Conservation (phyloP, 2,113 vertebrate species). For the Salvelinus namaycush region DNA sequence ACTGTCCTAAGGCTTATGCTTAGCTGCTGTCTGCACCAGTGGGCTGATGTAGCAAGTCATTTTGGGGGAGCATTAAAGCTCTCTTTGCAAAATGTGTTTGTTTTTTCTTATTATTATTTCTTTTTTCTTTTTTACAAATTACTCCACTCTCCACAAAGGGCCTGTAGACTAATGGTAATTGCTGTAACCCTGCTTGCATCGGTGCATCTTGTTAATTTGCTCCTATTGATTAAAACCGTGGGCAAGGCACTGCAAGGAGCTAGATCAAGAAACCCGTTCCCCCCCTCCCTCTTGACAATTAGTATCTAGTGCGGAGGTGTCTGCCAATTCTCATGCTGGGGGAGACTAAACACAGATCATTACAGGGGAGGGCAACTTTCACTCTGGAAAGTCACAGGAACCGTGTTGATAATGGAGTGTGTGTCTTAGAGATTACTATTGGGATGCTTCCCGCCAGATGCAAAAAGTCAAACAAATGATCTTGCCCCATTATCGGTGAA, state of each 20-base stretch:
- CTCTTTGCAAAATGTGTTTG: constrained; percentile 29
- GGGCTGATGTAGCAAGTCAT: neutral
- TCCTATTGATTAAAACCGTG: constrained; percentile 67
- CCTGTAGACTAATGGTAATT: constrained; percentile 65
- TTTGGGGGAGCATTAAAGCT: constrained; percentile 2
- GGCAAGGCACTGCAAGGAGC: constrained; percentile 66
- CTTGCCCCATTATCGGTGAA: constrained; percentile 5
- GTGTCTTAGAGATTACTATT: constrained; percentile 14
- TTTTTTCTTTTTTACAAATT: constrained; percentile 52
- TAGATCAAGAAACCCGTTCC: constrained; percentile 65
- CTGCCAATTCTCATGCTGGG: constrained; percentile 60
- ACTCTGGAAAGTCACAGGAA: constrained; percentile 37
- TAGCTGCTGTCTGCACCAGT: neutral
- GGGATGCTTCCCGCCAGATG: constrained; percentile 2
- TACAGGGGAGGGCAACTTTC: constrained; percentile 32
- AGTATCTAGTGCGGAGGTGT: constrained; percentile 55
- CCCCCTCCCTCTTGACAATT: constrained; percentile 57
- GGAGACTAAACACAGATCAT: constrained; percentile 64
- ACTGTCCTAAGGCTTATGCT: neutral
- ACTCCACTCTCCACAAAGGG: constrained; percentile 49
- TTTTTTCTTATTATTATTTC: constrained; percentile 34
- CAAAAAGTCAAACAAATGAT: constrained; percentile 19
- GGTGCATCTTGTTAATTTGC: constrained; percentile 67
- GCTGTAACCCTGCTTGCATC: constrained; percentile 58
- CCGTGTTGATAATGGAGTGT: constrained; percentile 39